A percentile compares a stretch with the other conserved stretches of the same genome.
Evolutionary conservation across 2,888 invertebrate genomes (phyloP).

Genomic region (Formica aserva): DNA sequence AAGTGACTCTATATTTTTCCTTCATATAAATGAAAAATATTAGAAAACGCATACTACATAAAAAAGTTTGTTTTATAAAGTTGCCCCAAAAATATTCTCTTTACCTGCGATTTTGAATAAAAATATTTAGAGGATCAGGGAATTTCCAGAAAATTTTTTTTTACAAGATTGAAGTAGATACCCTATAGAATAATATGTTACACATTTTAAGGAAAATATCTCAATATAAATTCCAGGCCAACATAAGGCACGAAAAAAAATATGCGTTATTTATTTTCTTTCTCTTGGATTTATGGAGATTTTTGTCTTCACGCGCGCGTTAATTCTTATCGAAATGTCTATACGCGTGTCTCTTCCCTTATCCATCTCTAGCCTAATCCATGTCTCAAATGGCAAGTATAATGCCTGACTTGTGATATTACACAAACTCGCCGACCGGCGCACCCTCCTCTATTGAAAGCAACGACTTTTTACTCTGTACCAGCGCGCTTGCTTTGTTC

Average conservation of each 20-base stretch:
- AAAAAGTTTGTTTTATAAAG: too few relatives aligned
- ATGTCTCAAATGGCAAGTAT: neutral
- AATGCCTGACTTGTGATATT: constrained; percentile 9
- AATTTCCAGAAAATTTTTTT: too few relatives aligned
- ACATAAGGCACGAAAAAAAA: neutral
- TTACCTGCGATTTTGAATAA: too few relatives aligned
- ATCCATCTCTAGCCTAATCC: neutral
- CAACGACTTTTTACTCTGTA: constrained; percentile 20
- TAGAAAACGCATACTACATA: too few relatives aligned
- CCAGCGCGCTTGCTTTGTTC: constrained; percentile 27
- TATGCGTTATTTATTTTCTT: neutral
- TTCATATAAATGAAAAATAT: too few relatives aligned
- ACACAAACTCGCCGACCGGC: constrained; percentile 1
- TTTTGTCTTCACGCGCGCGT: neutral
- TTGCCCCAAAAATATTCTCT: too few relatives aligned
- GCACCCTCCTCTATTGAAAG: constrained; percentile 40
- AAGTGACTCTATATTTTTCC: too few relatives aligned
- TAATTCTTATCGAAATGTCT: constrained; percentile 10
- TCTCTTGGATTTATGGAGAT: neutral
- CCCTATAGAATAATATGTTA: too few relatives aligned
- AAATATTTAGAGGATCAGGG: too few relatives aligned
- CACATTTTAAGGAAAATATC: too few relatives aligned
- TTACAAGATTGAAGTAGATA: too few relatives aligned
- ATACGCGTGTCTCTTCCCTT: neutral
- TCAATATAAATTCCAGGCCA: neutral